Evolutionary conservation across 2,797 vertebrate species (phyloP).

Genomic region (Spinus pinus): DNA sequence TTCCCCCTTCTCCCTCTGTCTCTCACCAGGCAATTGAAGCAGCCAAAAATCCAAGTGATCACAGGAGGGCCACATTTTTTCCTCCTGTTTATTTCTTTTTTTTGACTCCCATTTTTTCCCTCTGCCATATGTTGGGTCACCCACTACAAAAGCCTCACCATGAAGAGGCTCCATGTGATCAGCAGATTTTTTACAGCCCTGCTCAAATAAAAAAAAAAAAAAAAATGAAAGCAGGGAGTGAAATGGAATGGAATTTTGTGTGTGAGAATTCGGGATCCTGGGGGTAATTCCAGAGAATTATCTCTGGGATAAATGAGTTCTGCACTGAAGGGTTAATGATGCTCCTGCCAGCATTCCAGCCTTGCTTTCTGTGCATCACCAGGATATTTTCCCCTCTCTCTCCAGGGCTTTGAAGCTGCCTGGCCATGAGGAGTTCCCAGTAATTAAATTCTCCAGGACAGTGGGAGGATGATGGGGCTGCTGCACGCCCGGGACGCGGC

Average conservation of each 20-base stretch:
- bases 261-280: background rate
- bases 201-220: background rate
- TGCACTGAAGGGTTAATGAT: background rate
- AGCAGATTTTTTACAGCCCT: constrained; percentile 53
- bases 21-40: background rate
- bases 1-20: background rate
- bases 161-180: constrained; percentile 41
- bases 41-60: constrained; percentile 9
- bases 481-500: background rate
- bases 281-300: background rate
- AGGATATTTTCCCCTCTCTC: constrained; percentile 7
- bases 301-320: background rate
- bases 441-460: constrained; percentile 35
- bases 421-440: constrained; percentile 37
- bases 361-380: constrained; percentile 51
- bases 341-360: background rate
- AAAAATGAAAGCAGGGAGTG: background rate
- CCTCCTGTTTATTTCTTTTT: background rate
- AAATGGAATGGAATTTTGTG: background rate
- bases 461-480: constrained; percentile 58
- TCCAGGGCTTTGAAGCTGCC: constrained; percentile 57
- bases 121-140: constrained; percentile 65
- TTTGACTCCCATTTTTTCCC: background rate
- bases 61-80: constrained; percentile 8
- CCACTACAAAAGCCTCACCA: constrained; percentile 36